Conservation (phyloP, 2,113 vertebrate species). For the Bubo scandiacus region DNA sequence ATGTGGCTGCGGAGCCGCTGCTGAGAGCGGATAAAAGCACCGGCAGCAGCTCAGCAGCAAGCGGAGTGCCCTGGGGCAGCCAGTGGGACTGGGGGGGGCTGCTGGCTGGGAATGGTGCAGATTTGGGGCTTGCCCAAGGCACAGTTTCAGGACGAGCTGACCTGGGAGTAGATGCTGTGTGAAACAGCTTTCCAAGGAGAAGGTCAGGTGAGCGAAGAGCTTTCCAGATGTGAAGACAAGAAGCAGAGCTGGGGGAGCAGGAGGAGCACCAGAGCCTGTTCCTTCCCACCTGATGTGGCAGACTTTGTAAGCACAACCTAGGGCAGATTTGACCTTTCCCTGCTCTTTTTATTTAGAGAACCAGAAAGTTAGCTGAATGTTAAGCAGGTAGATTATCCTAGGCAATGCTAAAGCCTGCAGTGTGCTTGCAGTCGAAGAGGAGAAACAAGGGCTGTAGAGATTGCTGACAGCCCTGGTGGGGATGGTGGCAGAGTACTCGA, state of each 20-base stretch:
- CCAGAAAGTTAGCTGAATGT: not conserved
- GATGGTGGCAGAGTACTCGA: fast-evolving
- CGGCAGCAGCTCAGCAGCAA: not conserved
- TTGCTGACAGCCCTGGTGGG: not conserved
- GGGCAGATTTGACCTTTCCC: conserved; percentile 31
- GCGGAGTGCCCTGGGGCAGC: not conserved
- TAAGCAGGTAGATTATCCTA: conserved; percentile 13
- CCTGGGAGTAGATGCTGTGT: not conserved
- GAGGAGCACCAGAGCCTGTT: not conserved
- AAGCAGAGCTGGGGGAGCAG: not conserved
- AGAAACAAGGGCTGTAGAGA: not conserved
- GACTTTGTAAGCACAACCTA: not conserved
- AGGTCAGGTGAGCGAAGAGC: not conserved
- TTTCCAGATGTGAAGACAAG: not conserved
- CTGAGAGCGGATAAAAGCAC: not conserved
- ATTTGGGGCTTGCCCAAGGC: not conserved
- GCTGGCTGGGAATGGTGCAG: not conserved
- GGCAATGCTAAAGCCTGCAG: not conserved
- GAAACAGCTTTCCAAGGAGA: not conserved
- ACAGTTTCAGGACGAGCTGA: not conserved
- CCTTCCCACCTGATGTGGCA: not conserved
- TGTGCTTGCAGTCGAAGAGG: not conserved
- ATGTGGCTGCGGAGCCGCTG: not conserved
- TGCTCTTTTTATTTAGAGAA: not conserved
- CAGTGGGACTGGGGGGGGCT: not conserved